phyloP scores from a whole-genome alignment of 2,113 vertebrate genomes.

The Cinclus mexicanus region DNA sequence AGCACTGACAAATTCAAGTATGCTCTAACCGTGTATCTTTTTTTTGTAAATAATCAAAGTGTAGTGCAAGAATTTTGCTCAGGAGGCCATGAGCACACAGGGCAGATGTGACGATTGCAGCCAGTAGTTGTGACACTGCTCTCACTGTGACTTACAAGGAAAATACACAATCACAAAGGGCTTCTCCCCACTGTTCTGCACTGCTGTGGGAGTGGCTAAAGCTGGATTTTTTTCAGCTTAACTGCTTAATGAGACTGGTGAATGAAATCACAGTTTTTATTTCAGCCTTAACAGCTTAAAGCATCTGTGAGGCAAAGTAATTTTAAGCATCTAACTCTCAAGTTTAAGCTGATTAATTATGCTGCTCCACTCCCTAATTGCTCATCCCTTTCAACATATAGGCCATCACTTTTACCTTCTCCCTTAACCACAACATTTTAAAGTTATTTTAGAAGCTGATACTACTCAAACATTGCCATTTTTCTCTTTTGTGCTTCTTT shows the following conservation, averaged over 20 bases:
- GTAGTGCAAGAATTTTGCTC: not conserved
- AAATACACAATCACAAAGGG: not conserved
- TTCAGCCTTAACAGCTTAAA: conserved; percentile 38
- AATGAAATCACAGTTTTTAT: conserved; percentile 30
- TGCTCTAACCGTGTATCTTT: not conserved
- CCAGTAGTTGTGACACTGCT: not conserved
- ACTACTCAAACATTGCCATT: not conserved
- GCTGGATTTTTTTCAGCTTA: not conserved
- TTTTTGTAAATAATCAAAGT: not conserved
- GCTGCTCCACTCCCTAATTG: not conserved
- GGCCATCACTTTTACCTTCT: not conserved
- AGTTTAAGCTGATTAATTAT: conserved; percentile 19
- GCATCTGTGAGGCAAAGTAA: not conserved
- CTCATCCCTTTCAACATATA: not conserved
- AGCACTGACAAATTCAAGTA: not conserved
- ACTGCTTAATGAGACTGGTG: not conserved
- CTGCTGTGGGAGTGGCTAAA: not conserved
- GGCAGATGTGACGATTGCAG: not conserved
- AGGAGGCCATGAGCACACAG: not conserved
- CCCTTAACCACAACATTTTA: not conserved
- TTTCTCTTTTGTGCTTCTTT: not conserved
- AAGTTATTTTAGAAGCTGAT: not conserved
- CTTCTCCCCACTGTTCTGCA: not conserved
- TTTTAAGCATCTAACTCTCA: conserved; percentile 12
- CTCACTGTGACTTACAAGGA: not conserved